phyloP scores from a whole-genome alignment of 2,113 vertebrate species.

The Cercopithecus mona region DNA sequence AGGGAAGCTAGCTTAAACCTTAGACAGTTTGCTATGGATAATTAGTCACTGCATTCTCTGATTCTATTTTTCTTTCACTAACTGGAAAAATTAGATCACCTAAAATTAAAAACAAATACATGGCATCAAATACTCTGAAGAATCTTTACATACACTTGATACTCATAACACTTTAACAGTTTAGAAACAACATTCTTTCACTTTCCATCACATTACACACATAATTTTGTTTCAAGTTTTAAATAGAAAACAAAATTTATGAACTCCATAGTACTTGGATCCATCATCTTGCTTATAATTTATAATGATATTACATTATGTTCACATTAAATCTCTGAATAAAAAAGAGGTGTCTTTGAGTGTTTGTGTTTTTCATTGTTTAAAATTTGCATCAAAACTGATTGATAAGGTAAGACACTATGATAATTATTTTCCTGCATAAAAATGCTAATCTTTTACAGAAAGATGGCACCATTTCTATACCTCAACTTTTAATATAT shows the following conservation, averaged over 20 bases:
- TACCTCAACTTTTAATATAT: background rate
- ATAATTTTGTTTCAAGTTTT: background rate
- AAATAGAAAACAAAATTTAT: background rate
- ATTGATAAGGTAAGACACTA: background rate
- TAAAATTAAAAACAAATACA: background rate
- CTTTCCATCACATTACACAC: background rate
- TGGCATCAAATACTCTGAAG: background rate
- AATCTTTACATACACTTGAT: background rate
- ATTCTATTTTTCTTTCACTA: background rate
- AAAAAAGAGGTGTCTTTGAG: background rate
- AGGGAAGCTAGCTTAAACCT: background rate
- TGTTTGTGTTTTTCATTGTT: background rate
- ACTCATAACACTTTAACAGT: background rate
- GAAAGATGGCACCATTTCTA: background rate
- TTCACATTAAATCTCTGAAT: background rate
- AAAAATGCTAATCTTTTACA: background rate
- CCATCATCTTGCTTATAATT: background rate
- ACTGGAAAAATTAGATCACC: background rate
- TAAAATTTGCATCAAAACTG: background rate
- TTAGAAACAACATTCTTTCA: background rate
- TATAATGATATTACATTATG: background rate
- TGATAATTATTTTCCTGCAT: background rate
- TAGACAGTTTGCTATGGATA: background rate
- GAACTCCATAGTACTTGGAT: background rate
- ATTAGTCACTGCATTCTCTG: background rate